Evolutionary conservation across 2,888 invertebrate species (phyloP), one percentile per base, ranked within the genome.

Genomic region (Thecocarcelia acutangulata): DNA sequence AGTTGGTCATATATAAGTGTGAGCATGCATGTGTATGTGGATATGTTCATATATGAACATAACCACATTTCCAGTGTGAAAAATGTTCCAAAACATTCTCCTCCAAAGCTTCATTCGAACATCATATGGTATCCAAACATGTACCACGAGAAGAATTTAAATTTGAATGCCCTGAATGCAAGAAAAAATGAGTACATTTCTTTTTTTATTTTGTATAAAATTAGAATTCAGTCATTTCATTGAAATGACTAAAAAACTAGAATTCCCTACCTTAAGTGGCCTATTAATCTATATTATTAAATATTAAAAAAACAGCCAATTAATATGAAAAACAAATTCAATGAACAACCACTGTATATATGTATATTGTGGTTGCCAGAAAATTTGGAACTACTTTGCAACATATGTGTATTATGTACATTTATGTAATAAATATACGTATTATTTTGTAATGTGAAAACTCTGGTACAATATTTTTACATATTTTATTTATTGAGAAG

Each of bases 121-220:
- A 89, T 74, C 89, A 89, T 73, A 85, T 85, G 37, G 84, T 85
- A 24, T 87, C 89, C 6, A 88, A 89, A 69, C 89, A 89, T 83
- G 89, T 89, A 8, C 88, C 88, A 44, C 87, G 88, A 75, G 88
- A 88, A 37, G 88, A 88, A 69, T 88, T 87, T 58, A 86, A 88
- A 80, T 88, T 85, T 75, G 84, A 83, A 59, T 88, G 88, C 64
- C 84, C 87, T 1, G 87, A 87, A 83, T 88, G 88, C 83, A 88
- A 87, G 33, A 89, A 89, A 75, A 89, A 88, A 89, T 89, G 66
- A 85, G 86, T 79, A 63, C 21, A 44, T 33, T 33, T 33, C 24
- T 33, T 33, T 6, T 11, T 37, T 56, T 19, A 8, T 15, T 50
- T 15, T 21, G 46, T 50, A 46, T 24, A 44, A 24, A 59, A 58